A percentile compares a stretch with the other conserved stretches of the same genome.
phyloP scores from a whole-genome alignment of 2,888 invertebrate species.

The Enchytraeus crypticus region DNA sequence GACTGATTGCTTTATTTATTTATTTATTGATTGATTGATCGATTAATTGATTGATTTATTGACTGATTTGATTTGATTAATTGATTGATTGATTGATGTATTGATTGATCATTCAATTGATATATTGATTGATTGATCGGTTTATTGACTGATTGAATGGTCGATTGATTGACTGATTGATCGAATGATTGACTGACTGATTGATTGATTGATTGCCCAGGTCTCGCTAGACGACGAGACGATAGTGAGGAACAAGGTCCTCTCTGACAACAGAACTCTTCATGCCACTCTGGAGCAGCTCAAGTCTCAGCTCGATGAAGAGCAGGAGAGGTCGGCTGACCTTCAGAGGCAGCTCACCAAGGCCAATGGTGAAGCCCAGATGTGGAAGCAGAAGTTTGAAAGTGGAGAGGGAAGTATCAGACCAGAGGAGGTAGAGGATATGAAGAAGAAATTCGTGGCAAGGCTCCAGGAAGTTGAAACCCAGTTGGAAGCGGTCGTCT shows the following conservation, averaged over 20 bases:
- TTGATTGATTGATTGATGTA: too few species aligned
- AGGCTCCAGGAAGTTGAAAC: conserved; percentile 95
- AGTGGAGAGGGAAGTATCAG: conserved; percentile 61
- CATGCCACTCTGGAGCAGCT: conserved; percentile 97
- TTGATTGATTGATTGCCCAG: too few species aligned
- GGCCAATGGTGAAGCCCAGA: conserved; percentile 90
- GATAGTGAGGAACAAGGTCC: conserved; percentile 47
- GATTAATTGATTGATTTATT: too few species aligned
- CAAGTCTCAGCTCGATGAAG: conserved; percentile 98
- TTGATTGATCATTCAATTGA: too few species aligned
- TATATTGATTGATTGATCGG: too few species aligned
- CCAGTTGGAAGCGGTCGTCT: conserved; percentile 92
- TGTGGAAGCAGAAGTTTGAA: conserved; percentile 98
- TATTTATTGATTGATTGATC: too few species aligned
- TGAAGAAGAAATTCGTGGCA: conserved; percentile 67
- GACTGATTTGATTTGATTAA: too few species aligned
- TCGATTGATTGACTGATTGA: too few species aligned
- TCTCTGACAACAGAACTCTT: conserved; percentile 87
- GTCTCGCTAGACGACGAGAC: conserved; percentile 92
- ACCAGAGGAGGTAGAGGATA: conserved; percentile 52
- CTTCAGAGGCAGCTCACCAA: conserved; percentile 97
- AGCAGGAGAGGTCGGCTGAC: conserved; percentile 96
- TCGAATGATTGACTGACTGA: too few species aligned
- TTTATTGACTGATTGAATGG: too few species aligned
- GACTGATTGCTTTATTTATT: too few species aligned